Percentiles rank a stretch among this genome's conserved stretches.
Evolutionary conservation across 1,140 invertebrate species (phyloP).

Genomic region (Bombyx mori): ASM3026992v2 NC_085123.1:4250001-4250500

Average conservation of each 20-base stretch:
- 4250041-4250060: conserved; percentile 39
- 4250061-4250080: conserved; percentile 69
- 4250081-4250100: conserved; percentile 71
- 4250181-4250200: conserved; percentile 29
- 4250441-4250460: not conserved
- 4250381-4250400: conserved; percentile 55
- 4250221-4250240: conserved; percentile 42
- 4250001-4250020: conserved; percentile 39
- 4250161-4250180: conserved; percentile 50
- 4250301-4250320: conserved; percentile 62
- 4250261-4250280: conserved; percentile 67
- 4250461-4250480: not conserved
- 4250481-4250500: not conserved
- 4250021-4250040: conserved; percentile 39
- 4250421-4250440: not conserved
- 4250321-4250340: conserved; percentile 57
- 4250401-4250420: too few species aligned
- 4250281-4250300: conserved; percentile 68
- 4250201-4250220: conserved; percentile 45
- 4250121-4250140: conserved; percentile 48
- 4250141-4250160: conserved; percentile 43
- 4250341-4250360: conserved; percentile 67
- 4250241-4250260: conserved; percentile 68
- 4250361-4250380: conserved; percentile 56
- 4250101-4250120: conserved; percentile 70